phyloP scores from a whole-genome alignment of 2,113 vertebrate genomes.

The Gobio gobio region DNA sequence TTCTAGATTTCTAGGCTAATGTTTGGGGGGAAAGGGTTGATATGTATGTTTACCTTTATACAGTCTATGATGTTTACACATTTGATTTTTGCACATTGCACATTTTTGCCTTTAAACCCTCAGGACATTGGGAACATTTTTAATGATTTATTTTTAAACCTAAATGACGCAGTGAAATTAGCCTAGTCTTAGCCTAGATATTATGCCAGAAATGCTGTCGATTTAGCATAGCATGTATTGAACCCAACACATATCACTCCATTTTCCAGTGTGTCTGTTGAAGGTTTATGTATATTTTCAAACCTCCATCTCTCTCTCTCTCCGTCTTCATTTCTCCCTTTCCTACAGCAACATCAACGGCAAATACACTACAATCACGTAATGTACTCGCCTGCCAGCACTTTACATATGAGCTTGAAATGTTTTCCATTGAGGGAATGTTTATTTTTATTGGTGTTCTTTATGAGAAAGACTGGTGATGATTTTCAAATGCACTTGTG shows the following conservation, averaged over 20 bases:
- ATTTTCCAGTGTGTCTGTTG: conserved; percentile 35
- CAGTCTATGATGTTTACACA: background rate
- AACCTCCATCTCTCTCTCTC: conserved; percentile 40
- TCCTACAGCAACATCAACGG: conserved; percentile 62
- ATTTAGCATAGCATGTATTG: too few species aligned
- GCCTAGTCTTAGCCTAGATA: background rate
- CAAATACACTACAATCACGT: conserved; percentile 70
- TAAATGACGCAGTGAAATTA: background rate
- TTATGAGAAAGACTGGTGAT: conserved; percentile 70
- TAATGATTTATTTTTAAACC: too few species aligned
- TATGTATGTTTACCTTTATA: background rate
- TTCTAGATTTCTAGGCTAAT: too few species aligned
- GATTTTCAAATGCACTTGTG: conserved; percentile 69
- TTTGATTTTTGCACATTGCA: too few species aligned
- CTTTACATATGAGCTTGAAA: conserved; percentile 68
- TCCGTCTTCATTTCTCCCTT: conserved; percentile 34
- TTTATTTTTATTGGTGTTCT: conserved; percentile 72
- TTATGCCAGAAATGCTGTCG: background rate
- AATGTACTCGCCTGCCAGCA: conserved; percentile 64
- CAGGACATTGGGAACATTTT: background rate
- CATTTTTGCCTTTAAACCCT: background rate
- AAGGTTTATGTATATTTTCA: conserved; percentile 55
- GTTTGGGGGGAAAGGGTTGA: background rate
- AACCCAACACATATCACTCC: too few species aligned
- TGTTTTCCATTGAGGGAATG: conserved; percentile 65